Percentiles rank a stretch among this genome's conserved stretches.
phyloP scores from a whole-genome alignment of 2,888 invertebrate species.

The Pseudeuparius sepicola region DNA sequence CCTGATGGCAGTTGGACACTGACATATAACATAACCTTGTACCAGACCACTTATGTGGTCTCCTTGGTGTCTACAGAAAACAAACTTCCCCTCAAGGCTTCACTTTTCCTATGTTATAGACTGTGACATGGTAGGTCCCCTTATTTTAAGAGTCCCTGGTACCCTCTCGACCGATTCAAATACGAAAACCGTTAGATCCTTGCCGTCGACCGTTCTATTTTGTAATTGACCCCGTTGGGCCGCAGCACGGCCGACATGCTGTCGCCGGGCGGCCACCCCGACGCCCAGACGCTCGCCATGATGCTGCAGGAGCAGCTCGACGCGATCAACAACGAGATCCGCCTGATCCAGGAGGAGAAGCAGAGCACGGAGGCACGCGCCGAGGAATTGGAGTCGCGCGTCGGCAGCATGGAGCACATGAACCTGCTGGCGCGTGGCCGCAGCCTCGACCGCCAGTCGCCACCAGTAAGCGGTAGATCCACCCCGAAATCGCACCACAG shows the following conservation, averaged over 20 bases:
- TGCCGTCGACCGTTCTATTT: too few relatives aligned
- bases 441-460: slow-evolving; percentile 62
- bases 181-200: too few relatives aligned
- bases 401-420: slow-evolving; percentile 92
- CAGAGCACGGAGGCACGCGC: slow-evolving; percentile 94
- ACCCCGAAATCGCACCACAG: slow-evolving; percentile 72
- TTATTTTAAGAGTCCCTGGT: too few relatives aligned
- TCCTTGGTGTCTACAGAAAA: too few relatives aligned
- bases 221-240: too few relatives aligned
- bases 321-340: slow-evolving; percentile 99
- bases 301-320: slow-evolving; percentile 99
- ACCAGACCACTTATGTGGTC: too few relatives aligned
- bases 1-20: too few relatives aligned
- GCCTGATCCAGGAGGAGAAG: slow-evolving; percentile 48
- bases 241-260: slow-evolving; percentile 59
- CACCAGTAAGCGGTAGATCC: slow-evolving; percentile 83
- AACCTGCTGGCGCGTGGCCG: slow-evolving; percentile 68
- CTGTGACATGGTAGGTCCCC: too few relatives aligned
- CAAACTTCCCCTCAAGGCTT: too few relatives aligned
- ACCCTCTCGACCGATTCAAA: too few relatives aligned
- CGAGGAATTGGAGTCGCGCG: slow-evolving; percentile 92
- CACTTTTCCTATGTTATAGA: too few relatives aligned
- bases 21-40: too few relatives aligned
- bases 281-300: slow-evolving; percentile 94
- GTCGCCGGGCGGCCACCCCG: slow-evolving; percentile 59